Base-by-base conservation (phyloP, 2,888 invertebrate genomes). In the Drosophila merina region DNA sequence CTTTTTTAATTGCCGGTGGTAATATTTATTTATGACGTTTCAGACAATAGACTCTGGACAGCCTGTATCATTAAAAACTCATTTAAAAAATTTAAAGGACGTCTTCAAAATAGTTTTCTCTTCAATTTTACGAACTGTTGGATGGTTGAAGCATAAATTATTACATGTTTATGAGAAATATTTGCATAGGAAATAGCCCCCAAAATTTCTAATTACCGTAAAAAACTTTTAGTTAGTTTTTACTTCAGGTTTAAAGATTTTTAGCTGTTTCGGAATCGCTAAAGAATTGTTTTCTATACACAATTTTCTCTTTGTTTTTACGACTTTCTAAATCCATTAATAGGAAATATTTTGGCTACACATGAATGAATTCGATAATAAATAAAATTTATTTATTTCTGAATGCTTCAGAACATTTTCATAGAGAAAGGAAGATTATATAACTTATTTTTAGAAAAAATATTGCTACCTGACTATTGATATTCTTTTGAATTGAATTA, bases 301-400 rank as follows among this genome's bases (percentile, higher is more conserved):
- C 20, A 20, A 20, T 20, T 20, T 20, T 30, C 36, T 36, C 10
- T n/a, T 9, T 7, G 8, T n/a, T 47, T 12, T 28, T 25, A 7
- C 31, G 45, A 45, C 33, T 55, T 45, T 28, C 7, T 9, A 28
- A 36, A 52, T 38, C 51, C 25, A 38, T 38, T 51, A 7, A 4
- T 28, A 20, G 20, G 20, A 20, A 2, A 20, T 20, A 20, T 20
- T 20, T 20, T 20, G 20, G 20, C 20, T 20, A 20, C 20, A 20
- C 20, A 20, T 20, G 12, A 36, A 36, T 36, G 36, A 36, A n/a
- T 10, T 33, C 4, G 5, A 33, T 10, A 33, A 33, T 33, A 33
- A 33, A 33, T 33, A 33, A 33, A 33, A 33, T 33, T 1, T 33
- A n/a, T 33, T 33, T 33, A 33, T n/a, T 33, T 33, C 10, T n/a